These are phyloP conservation scores for Pipa parva DNA, from an alignment of 2,113 vertebrate species.

Conservation along the genomic window DNA sequence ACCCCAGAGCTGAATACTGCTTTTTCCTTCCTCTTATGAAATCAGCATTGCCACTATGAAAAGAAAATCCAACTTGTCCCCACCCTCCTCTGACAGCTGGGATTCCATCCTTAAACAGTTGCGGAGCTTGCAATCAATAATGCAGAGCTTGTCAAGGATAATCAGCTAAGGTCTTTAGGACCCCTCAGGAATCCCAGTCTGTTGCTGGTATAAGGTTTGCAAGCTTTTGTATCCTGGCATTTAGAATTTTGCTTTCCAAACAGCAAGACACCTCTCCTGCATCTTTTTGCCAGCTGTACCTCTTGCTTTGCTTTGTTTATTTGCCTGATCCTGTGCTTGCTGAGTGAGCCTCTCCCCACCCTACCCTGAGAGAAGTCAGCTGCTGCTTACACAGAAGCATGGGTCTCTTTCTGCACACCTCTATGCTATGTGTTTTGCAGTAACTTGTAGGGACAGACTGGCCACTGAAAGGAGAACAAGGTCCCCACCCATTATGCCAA, in stretches of 20 bases:
- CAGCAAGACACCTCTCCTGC: slow-evolving; percentile 50
- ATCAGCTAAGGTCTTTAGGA: slow-evolving; percentile 68
- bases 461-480: slow-evolving; percentile 35
- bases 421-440: slow-evolving; percentile 33
- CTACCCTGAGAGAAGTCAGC: slow-evolving; percentile 28
- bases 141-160: slow-evolving; percentile 11
- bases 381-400: slow-evolving; percentile 15
- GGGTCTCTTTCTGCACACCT: slow-evolving; percentile 16
- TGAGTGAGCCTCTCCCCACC: slow-evolving; percentile 27
- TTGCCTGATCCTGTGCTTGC: slow-evolving; percentile 9
- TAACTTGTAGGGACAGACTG: slow-evolving; percentile 41
- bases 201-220: slow-evolving; percentile 63
- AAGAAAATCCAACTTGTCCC: background rate
- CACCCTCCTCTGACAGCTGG: background rate
- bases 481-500: slow-evolving; percentile 40
- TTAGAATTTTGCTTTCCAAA: slow-evolving; percentile 65
- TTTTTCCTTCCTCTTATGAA: background rate
- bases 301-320: slow-evolving; percentile 28
- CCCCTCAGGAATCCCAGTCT: slow-evolving; percentile 72
- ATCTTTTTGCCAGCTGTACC: background rate
- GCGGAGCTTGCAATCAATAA: slow-evolving; percentile 40
- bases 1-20: background rate
- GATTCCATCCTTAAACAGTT: background rate
- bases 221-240: slow-evolving; percentile 62
- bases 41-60: background rate